Conservation (phyloP, 2,113 vertebrate species). For the Nettapus auritus region DNA sequence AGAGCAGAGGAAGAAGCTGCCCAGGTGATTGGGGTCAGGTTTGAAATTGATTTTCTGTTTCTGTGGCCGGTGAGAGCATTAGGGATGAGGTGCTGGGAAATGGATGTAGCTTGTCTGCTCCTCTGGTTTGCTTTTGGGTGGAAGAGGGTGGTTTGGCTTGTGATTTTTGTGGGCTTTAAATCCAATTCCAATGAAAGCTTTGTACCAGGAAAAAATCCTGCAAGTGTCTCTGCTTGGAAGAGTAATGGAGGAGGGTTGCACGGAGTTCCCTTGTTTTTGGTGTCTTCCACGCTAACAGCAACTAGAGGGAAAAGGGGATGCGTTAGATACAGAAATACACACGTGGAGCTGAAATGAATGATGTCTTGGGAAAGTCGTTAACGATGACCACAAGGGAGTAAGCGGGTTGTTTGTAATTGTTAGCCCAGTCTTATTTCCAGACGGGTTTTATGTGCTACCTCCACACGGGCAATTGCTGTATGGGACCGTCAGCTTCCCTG, state of each 20-base stretch:
- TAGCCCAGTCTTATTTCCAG: not conserved
- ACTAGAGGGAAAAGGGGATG: not conserved
- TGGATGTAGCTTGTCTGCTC: not conserved
- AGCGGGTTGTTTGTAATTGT: not conserved
- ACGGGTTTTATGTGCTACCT: not conserved
- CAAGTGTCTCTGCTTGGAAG: not conserved
- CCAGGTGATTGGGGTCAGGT: not conserved
- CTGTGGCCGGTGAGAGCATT: not conserved
- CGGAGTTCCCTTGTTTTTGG: not conserved
- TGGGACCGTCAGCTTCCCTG: not conserved
- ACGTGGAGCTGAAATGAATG: not conserved
- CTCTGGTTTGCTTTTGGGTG: not conserved
- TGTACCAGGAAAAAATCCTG: not conserved
- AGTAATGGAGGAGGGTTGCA: not conserved
- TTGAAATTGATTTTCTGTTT: not conserved
- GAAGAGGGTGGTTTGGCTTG: not conserved
- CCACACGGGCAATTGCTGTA: not conserved
- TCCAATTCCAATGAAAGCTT: not conserved
- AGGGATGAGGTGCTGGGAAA: not conserved
- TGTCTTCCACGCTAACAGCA: not conserved
- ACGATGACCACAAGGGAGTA: not conserved
- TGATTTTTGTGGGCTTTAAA: not conserved
- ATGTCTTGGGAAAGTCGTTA: not conserved
- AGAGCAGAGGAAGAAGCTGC: not conserved
- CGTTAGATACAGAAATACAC: not conserved